These are phyloP conservation scores for Epirrhoe tristata DNA, from an alignment of 2,888 invertebrate genomes.

Conservation along the genomic window DNA sequence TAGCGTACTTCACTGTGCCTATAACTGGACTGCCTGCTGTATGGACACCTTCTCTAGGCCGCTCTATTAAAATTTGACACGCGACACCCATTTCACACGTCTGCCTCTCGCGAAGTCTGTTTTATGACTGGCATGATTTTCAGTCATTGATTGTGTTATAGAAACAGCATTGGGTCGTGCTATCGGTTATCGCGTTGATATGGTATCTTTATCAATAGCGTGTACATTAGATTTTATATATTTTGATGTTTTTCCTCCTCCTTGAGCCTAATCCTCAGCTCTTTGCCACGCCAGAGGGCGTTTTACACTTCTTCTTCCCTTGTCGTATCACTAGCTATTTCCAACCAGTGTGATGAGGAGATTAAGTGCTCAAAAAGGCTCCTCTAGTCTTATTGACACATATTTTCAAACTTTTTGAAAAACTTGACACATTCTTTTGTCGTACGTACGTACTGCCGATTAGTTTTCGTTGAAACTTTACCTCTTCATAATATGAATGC, in stretches of 20 bases:
- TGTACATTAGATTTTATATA: not conserved
- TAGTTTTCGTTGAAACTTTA: too few species aligned
- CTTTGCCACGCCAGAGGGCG: too few species aligned
- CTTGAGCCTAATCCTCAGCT: too few species aligned
- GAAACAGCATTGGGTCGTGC: not conserved
- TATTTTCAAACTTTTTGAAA: too few species aligned
- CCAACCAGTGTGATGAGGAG: too few species aligned
- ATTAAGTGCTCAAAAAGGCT: too few species aligned
- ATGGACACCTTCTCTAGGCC: conserved; percentile 39
- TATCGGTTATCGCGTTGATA: conserved; percentile 11
- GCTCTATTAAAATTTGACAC: conserved; percentile 49
- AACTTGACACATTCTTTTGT: too few species aligned
- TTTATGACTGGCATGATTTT: conserved; percentile 1
- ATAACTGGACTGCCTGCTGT: conserved; percentile 43
- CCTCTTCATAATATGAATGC: too few species aligned
- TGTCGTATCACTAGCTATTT: too few species aligned
- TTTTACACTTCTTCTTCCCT: too few species aligned
- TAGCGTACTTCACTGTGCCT: conserved; percentile 48
- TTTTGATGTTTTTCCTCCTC: not conserved
- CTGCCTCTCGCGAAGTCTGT: not conserved
- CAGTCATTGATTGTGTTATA: conserved; percentile 10
- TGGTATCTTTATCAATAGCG: conserved; percentile 9
- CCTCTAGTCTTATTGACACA: too few species aligned
- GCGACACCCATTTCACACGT: conserved; percentile 46
- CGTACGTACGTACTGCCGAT: too few species aligned